Evolutionary conservation across 2,797 vertebrate species (phyloP).

Genomic region (Botia almorhae): DNA sequence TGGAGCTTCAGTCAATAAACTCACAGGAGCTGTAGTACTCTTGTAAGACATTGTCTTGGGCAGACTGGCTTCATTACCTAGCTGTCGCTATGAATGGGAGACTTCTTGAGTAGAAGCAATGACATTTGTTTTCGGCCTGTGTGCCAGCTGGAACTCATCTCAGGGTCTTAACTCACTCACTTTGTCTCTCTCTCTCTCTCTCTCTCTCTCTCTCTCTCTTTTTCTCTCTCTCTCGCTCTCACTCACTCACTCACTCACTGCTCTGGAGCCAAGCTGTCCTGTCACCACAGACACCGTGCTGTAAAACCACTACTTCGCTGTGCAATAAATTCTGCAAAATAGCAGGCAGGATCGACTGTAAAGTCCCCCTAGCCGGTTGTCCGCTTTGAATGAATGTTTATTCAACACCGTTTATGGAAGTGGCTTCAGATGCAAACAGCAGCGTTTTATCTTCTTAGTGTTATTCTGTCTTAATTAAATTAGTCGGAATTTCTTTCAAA

Average conservation of each 20-base stretch:
- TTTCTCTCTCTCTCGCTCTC: neutral
- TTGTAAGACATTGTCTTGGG: conserved; percentile 43
- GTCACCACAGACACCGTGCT: conserved; percentile 40
- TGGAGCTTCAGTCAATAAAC: conserved; percentile 41
- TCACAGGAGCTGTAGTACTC: conserved; percentile 34
- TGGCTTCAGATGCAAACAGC: conserved; percentile 19
- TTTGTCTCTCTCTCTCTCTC: neutral
- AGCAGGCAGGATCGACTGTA: conserved; percentile 16
- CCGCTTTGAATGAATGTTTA: conserved; percentile 25
- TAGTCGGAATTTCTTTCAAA: conserved; percentile 41
- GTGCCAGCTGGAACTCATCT: conserved; percentile 49
- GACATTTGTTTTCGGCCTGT: conserved; percentile 39
- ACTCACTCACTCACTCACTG: neutral
- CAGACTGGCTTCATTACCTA: conserved; percentile 49
- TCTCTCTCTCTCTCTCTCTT: conserved; percentile 9
- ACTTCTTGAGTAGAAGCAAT: conserved; percentile 46
- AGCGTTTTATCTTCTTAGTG: conserved; percentile 19
- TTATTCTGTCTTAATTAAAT: conserved; percentile 47
- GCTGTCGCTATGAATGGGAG: conserved; percentile 45
- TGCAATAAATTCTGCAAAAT: conserved; percentile 45
- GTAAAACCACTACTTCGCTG: conserved; percentile 37
- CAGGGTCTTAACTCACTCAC: conserved; percentile 23
- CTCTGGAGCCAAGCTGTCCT: conserved; percentile 37
- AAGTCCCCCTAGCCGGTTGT: neutral
- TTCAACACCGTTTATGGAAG: conserved; percentile 33